A percentile compares a stretch with the other conserved stretches of the same genome.
Conservation (phyloP, 2,888 invertebrate genomes). For the Chrysolina haemoptera region DNA sequence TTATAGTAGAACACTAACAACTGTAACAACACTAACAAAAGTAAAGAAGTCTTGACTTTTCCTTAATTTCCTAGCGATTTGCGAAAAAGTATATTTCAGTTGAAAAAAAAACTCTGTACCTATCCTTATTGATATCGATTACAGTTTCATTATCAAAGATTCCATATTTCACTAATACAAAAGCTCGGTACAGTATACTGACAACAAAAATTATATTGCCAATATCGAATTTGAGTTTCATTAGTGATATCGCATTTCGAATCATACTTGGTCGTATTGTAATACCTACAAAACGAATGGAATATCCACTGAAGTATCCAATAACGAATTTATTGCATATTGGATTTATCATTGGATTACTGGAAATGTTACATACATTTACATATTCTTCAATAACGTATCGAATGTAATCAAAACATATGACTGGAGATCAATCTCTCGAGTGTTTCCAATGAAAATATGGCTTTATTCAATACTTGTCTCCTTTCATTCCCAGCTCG, state of each 20-base stretch:
- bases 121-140: too few species aligned
- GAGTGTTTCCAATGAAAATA: not conserved
- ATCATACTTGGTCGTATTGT: not conserved
- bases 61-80: too few species aligned
- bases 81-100: too few species aligned
- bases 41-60: too few species aligned
- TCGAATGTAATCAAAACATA: not conserved
- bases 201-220: not conserved
- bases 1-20: too few species aligned
- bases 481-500: not conserved
- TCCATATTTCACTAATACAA: too few species aligned
- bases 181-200: too few species aligned
- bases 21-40: too few species aligned
- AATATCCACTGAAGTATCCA: not conserved
- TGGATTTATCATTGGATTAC: not conserved
- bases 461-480: constrained; percentile 1
- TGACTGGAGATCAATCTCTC: not conserved
- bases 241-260: not conserved
- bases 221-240: not conserved
- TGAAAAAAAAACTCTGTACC: too few species aligned
- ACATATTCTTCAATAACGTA: not conserved
- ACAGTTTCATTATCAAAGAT: too few species aligned
- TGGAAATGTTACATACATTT: not conserved
- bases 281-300: not conserved
- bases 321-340: not conserved